Evolutionary conservation across 2,113 vertebrate species (phyloP), one percentile per base, ranked within the genome.

Genomic region (Speoplatyrhinus poulsoni): DNA sequence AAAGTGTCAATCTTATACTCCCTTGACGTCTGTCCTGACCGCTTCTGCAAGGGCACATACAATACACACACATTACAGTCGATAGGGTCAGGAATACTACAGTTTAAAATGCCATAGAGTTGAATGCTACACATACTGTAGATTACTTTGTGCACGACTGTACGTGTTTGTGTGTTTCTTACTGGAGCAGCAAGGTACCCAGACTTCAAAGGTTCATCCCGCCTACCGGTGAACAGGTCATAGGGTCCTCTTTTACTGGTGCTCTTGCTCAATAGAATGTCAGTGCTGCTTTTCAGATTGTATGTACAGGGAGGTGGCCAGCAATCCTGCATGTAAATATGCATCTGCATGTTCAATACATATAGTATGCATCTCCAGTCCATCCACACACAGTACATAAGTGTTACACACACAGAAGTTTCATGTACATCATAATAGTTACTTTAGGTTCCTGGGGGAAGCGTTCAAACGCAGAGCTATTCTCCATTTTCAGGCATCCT

Each of bases 241-340:
- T 88, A 85, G 2, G 82, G 84, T 0, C 88, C 65, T 0, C 80
- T 73, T 15, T 70, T 70, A 12, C 88, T 81, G 10, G 67, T 46
- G 0, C 16, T 52, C 9, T 6, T 47, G 16, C 15, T 59, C 84
- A 94, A 36, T 19, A 58, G 57, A 4, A 69, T 32, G 0, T 91
- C 80, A 0, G 84, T 77, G 60, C 70, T 78, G 16, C 74, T 87
- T 71, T 77, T 87, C 32, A 92, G 50, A 50, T 67, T 46, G 61
- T 95, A 94, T 46, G 89, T 90, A 13, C 84, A 82, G 0, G 93
- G 94, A 10, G 86, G 87, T 67, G 90, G 84, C 6, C 87, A 85
- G 1, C 87, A 87, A 52, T 85, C 91, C 91, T 94, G 60, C 62
- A 54, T 12, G 46, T 12, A 69, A 19, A 57, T 11, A 64, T 32